These are phyloP conservation scores for Cataglyphis hispanica DNA, from an alignment of 1,140 invertebrate genomes.

Conservation along the genomic window DNA sequence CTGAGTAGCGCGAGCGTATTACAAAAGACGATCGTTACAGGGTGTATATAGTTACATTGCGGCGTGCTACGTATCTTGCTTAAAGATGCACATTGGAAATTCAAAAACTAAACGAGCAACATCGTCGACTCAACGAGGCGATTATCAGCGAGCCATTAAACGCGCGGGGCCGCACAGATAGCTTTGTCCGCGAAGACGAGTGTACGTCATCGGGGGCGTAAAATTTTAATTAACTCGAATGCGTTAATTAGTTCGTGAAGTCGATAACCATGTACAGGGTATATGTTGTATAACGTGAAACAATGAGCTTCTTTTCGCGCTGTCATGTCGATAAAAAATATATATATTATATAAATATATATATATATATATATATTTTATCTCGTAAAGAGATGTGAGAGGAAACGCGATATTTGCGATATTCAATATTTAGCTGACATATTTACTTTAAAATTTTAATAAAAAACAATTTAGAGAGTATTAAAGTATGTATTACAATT, in stretches of 20 bases:
- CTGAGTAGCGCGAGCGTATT: slow-evolving; percentile 1
- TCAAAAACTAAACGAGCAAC: slow-evolving; percentile 17
- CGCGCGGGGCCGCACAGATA: slow-evolving; percentile 34
- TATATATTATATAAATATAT: too few species aligned
- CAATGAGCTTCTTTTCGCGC: not conserved
- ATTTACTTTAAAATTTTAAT: slow-evolving; percentile 10
- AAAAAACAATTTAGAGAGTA: not conserved
- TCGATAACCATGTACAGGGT: not conserved
- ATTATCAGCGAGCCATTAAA: slow-evolving; percentile 60
- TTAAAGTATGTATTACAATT: not conserved
- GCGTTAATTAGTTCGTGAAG: slow-evolving; percentile 77
- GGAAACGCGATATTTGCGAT: not conserved
- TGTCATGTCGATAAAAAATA: slow-evolving; percentile 4
- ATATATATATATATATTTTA: not conserved
- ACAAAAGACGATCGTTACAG: slow-evolving; percentile 23
- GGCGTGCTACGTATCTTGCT: not conserved
- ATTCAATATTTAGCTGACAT: not conserved
- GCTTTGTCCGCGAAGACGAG: slow-evolving; percentile 22
- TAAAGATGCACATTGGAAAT: slow-evolving; percentile 24
- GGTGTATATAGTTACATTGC: not conserved
- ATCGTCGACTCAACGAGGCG: not conserved
- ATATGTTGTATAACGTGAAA: not conserved
- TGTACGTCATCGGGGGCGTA: slow-evolving; percentile 64
- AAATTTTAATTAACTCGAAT: slow-evolving; percentile 80
- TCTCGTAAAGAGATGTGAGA: not conserved